A percentile compares a stretch with the other conserved stretches of the same genome.
These are phyloP conservation scores for Alectoris magna DNA, from an alignment of 2,797 vertebrate species.

Conservation along the genomic window DNA sequence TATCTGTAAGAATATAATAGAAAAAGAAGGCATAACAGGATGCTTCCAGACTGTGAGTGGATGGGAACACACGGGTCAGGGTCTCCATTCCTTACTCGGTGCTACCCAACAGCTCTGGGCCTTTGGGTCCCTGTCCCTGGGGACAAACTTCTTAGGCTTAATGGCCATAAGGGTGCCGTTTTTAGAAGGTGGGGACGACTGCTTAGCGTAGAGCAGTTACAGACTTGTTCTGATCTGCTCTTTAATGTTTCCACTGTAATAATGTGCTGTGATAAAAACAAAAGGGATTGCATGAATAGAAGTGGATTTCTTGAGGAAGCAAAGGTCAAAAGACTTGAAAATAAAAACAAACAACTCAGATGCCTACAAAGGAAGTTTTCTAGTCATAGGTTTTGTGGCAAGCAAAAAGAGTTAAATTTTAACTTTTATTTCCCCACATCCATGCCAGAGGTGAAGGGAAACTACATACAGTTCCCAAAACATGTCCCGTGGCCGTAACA, in stretches of 20 bases:
- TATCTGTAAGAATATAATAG: slow-evolving; percentile 27
- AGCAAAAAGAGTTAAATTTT: not conserved
- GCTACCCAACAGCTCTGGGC: not conserved
- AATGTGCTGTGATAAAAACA: not conserved
- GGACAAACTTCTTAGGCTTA: not conserved
- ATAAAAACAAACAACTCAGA: not conserved
- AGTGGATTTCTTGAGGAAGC: not conserved
- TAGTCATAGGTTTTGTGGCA: not conserved
- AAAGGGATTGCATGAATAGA: not conserved
- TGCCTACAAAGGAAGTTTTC: not conserved
- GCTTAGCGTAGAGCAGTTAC: not conserved
- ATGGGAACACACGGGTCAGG: not conserved
- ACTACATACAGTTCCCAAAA: not conserved
- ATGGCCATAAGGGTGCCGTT: not conserved
- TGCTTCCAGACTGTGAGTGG: slow-evolving; percentile 31
- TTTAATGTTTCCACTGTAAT: not conserved
- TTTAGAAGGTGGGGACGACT: not conserved
- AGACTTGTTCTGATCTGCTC: not conserved
- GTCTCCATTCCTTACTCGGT: not conserved
- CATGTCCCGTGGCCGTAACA: not conserved
- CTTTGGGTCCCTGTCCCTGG: not conserved
- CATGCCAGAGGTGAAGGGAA: not conserved
- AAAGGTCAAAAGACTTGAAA: not conserved
- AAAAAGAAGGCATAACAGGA: slow-evolving; percentile 38
- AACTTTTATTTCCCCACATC: not conserved